phyloP scores from a whole-genome alignment of 2,888 invertebrate genomes.

The Yponomeuta malinellus region DNA sequence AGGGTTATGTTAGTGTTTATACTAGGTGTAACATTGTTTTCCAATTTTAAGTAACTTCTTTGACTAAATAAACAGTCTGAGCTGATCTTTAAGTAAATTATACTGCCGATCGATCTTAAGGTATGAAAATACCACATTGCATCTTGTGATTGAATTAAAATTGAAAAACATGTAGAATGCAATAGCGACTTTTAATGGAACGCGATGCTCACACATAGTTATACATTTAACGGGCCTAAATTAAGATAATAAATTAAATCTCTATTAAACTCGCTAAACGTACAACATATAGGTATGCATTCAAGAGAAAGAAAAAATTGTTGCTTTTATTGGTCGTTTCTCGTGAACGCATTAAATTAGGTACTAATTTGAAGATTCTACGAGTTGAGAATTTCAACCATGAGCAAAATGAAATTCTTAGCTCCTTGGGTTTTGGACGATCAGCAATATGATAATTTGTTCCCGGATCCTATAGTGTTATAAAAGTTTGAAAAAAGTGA shows the following conservation, averaged over 20 bases:
- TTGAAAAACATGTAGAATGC: slow-evolving; percentile 31
- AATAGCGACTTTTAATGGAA: slow-evolving; percentile 9
- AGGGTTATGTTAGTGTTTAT: slow-evolving; percentile 53
- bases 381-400: background rate
- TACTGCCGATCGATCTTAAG: background rate
- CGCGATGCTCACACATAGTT: too few relatives aligned
- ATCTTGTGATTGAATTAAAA: slow-evolving; percentile 19
- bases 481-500: too few relatives aligned
- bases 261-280: slow-evolving; percentile 20
- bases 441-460: background rate
- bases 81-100: background rate
- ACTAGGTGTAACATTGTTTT: slow-evolving; percentile 37
- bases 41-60: slow-evolving; percentile 37
- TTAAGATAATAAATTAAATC: too few relatives aligned
- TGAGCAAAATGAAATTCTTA: background rate
- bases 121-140: background rate
- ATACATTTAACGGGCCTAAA: too few relatives aligned
- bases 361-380: background rate
- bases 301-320: background rate
- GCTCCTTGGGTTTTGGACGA: background rate
- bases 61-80: too few relatives aligned
- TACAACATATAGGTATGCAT: slow-evolving; percentile 15
- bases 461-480: too few relatives aligned
- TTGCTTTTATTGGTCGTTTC: background rate
- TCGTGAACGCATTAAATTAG: background rate